Evolutionary conservation across 2,888 invertebrate genomes (phyloP).

Genomic region (Halictus ligatus): DNA sequence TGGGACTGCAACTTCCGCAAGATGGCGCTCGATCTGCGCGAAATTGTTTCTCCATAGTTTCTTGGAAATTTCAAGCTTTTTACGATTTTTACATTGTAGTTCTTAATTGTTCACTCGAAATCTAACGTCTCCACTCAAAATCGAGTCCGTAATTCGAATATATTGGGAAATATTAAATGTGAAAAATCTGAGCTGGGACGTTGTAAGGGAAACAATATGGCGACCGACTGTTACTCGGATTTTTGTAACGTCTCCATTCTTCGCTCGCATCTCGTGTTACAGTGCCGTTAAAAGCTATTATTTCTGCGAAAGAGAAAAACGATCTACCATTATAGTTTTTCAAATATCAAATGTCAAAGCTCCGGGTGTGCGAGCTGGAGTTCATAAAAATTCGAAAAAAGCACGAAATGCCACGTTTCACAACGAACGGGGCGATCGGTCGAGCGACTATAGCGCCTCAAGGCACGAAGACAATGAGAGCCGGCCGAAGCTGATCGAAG

Average conservation of each 20-base stretch:
- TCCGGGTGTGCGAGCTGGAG: not conserved
- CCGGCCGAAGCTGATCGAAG: conserved; percentile 19
- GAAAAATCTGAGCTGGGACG: not conserved
- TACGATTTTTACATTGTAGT: too few species aligned
- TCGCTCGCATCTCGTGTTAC: not conserved
- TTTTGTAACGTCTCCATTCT: not conserved
- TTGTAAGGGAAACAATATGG: not conserved
- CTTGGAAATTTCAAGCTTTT: too few species aligned
- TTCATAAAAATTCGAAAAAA: not conserved
- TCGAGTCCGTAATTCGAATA: not conserved
- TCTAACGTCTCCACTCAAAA: not conserved
- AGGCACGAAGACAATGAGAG: conserved; percentile 13
- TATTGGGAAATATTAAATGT: not conserved
- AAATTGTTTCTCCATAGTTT: not conserved
- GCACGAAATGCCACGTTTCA: not conserved
- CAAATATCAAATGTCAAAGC: not conserved
- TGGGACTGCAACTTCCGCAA: not conserved
- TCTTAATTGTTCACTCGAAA: not conserved
- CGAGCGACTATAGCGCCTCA: not conserved
- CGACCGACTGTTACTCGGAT: not conserved
- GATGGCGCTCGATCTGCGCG: not conserved
- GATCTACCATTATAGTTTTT: not conserved
- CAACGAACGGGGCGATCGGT: not conserved
- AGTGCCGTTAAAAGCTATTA: not conserved
- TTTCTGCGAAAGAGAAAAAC: not conserved